Base-by-base conservation (phyloP, 2,888 invertebrate genomes). In the Eilema sororculum region DNA sequence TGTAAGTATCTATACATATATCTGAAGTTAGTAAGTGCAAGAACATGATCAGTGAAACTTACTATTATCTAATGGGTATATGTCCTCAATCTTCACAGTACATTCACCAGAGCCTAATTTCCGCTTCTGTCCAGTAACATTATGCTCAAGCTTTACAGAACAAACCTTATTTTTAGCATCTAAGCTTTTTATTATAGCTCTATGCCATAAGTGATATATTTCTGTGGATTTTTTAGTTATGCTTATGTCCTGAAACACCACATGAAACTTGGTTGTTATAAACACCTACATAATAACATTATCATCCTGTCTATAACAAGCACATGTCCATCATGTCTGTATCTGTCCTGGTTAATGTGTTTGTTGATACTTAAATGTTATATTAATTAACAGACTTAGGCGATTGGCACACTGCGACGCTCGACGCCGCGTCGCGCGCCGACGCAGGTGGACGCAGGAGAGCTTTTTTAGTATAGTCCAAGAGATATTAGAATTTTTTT, bases 191-290 rank as follows among this genome's bases (percentile, higher is more conserved):
- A 96, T 90, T 69, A 95, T 84, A 5, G 95, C 96, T 87, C 96
- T 90, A 72, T 97, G 96, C 97, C 97, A 97, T 41, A 97, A 87
- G 75, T 94, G 93, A 83, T 94, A 95, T 78, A 93, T 95, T 76
- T 95, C 95, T 67, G 92, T 90, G 3, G 91, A 88, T 79, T 92
- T 95, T 76, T 90, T 94, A 69, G 91, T 91, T 72, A 91, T 78
- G 75, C 86, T 91, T 79, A 91, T 88, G 74, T 95, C 94, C 95
- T 95, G 82, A 37, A 86, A 86, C n/a, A 57, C 24, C 37, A 25
- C 41, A 20, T 24, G 13, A 41, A 62, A 41, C 8, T 61, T 20
- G 10, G 24, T 25, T 41, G 3, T 16, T 10, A 24, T 20, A 62
- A 62, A 20, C 16, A 62, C 37, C n/a, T 2, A 22, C 8, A 37